Conservation (phyloP, 1,140 invertebrate species). For the Bactericera cockerelli region DNA sequence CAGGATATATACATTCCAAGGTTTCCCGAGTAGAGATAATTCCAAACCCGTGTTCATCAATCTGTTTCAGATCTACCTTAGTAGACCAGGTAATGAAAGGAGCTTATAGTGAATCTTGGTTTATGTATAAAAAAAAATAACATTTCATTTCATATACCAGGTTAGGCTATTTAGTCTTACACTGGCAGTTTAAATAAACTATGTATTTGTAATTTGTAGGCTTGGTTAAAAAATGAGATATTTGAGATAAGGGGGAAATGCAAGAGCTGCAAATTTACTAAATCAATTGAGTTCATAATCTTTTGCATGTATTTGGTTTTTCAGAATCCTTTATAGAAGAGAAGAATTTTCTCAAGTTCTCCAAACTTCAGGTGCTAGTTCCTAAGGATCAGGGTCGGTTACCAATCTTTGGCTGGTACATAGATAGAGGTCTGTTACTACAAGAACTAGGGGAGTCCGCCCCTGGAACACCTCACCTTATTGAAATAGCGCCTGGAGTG, state of each 20-base stretch:
- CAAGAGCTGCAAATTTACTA: no score
- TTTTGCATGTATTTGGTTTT: no score
- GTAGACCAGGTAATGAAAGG: slow-evolving; percentile 5
- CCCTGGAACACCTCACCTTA: slow-evolving; percentile 1
- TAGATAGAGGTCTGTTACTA: background rate
- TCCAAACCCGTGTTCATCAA: background rate
- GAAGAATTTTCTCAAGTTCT: background rate
- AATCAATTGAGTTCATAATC: no score
- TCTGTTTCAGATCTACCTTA: background rate
- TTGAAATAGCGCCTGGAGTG: background rate
- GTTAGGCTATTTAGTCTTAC: no score
- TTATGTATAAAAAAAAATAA: no score
- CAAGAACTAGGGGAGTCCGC: slow-evolving; percentile 12
- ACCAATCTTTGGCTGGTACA: background rate
- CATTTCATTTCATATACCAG: no score
- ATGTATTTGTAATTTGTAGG: no score
- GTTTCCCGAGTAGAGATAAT: background rate
- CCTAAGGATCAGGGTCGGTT: background rate
- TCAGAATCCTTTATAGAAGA: background rate
- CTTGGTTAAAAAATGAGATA: no score
- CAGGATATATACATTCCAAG: slow-evolving; percentile 2
- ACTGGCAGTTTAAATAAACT: background rate
- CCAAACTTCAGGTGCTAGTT: background rate
- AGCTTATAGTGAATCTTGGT: no score
- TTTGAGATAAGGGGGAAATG: no score